Evolutionary conservation across 53 echinoderm and acorn worm genomes (phyloP), one percentile per base, ranked within the genome.

Genomic region (Actinopyga echinites): DNA sequence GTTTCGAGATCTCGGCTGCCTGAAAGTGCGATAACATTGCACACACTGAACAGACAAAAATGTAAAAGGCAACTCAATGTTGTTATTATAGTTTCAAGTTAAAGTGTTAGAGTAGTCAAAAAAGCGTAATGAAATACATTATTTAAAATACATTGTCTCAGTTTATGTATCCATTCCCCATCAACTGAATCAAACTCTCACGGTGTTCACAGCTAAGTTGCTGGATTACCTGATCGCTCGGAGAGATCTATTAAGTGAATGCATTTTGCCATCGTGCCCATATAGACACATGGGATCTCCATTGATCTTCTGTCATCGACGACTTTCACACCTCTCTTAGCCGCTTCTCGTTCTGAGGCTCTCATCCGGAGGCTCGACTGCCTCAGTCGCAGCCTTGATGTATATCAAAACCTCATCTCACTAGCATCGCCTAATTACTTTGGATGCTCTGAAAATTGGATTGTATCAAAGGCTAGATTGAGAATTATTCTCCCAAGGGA

Each of bases 381-480:
- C 71, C 71, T 71, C 71, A 42, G 71, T 44, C 45, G 71, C 71
- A 71, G 71, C 71, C 71, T 78, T 78, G 78, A 80, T 80, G 81
- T 61, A 62, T 62, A 80, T 80, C 63, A 80, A 80, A 80, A 59
- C 35, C 38, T 61, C 61, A 62, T 80, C 42, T 80, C 63, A 37
- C 59, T 32, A 40, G 81, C 81, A 80, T 80, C 81, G 60, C 63
- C 60, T 80, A 80, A 80, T 80, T 80, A 80, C 81, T 45, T 80
- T 62, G 62, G 62, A 38, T 61, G 62, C 60, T 80, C 81, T 37
- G 32, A 80, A 80, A 80, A 80, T 80, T 80, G 81, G 81, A 80
- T 80, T 80, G 81, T 61, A 37, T 62, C 63, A 80, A 62, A 80
- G 61, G 81, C 60, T 80, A 80, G 62, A 80, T 80, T 59, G 81